A percentile compares a stretch with the other conserved stretches of the same genome.
Evolutionary conservation across 2,113 vertebrate genomes (phyloP).

Genomic region (Pedionomus torquatus): DNA sequence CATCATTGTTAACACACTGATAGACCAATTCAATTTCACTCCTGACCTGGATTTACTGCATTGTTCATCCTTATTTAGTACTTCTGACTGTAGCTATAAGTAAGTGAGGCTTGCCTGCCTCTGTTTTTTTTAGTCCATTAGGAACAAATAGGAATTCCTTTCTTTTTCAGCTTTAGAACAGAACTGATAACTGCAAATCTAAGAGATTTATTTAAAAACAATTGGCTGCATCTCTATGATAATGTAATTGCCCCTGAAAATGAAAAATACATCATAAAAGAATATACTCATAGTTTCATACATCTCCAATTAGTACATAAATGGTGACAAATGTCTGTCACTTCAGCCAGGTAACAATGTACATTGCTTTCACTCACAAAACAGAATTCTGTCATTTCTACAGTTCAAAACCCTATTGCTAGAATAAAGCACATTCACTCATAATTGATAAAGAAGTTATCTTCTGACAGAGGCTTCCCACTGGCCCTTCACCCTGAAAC

Average conservation of each 20-base stretch:
- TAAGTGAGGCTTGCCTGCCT: background rate
- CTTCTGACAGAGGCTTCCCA: background rate
- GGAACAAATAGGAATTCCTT: background rate
- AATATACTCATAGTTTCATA: background rate
- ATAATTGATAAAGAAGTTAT: background rate
- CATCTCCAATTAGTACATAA: background rate
- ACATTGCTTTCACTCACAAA: background rate
- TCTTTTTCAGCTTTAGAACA: background rate
- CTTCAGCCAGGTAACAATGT: background rate
- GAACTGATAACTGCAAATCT: background rate
- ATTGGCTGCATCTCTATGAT: background rate
- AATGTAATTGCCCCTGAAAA: background rate
- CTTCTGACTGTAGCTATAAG: background rate
- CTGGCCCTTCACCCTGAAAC: background rate
- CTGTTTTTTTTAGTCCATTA: background rate
- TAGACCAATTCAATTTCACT: constrained; percentile 17
- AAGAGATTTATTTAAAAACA: background rate
- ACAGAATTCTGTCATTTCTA: background rate
- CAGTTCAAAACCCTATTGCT: background rate
- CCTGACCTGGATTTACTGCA: constrained; percentile 52
- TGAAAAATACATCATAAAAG: background rate
- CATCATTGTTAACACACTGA: constrained; percentile 39
- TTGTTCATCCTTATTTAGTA: constrained; percentile 19
- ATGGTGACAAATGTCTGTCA: background rate
- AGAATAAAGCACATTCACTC: background rate